Evolutionary conservation across 2,113 vertebrate genomes (phyloP).

Genomic region (Ameiurus melas): DNA sequence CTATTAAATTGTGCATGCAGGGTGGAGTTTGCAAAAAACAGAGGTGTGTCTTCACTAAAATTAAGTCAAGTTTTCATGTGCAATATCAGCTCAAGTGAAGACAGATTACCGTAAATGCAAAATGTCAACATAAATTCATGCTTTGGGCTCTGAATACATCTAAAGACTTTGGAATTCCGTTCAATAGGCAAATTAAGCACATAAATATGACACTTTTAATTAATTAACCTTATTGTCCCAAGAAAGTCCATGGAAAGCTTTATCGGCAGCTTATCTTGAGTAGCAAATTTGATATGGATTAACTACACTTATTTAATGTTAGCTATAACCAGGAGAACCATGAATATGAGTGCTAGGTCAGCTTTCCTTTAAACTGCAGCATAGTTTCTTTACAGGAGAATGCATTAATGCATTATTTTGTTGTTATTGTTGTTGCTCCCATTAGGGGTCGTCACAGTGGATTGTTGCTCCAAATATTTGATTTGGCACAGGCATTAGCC

Average conservation of each 20-base stretch:
- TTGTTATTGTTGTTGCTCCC: no score
- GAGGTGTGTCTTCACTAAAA: background rate
- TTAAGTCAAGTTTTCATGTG: background rate
- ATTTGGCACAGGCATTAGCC: no score
- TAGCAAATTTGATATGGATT: background rate
- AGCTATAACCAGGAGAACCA: background rate
- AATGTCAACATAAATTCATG: background rate
- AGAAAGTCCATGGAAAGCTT: background rate
- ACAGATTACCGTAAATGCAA: background rate
- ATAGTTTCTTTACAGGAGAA: background rate
- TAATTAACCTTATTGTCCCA: background rate
- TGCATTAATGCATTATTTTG: background rate
- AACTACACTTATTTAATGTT: background rate
- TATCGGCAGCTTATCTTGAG: background rate
- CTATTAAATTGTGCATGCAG: background rate
- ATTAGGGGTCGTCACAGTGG: no score
- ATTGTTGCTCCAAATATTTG: no score
- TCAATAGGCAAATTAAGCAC: background rate
- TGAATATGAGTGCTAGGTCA: background rate
- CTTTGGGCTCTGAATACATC: background rate
- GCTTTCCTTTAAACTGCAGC: background rate
- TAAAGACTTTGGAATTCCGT: background rate
- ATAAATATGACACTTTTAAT: background rate
- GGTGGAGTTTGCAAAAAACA: no score
- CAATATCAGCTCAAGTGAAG: background rate